phyloP scores from a whole-genome alignment of 2,113 vertebrate genomes.

The Galbula dea region DNA sequence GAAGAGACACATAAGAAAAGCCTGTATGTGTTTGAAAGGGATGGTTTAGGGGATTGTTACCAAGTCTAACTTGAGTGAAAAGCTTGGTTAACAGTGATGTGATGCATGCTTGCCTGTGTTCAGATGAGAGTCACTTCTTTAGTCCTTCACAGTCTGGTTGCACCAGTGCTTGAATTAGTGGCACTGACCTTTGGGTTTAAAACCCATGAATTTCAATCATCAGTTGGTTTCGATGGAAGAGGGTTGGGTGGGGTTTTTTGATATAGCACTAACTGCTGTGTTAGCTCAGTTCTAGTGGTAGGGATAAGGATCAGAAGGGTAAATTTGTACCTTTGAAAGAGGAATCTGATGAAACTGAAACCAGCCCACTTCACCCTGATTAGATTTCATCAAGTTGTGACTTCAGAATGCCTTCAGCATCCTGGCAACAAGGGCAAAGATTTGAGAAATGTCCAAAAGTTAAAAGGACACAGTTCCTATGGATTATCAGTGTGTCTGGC shows the following conservation, averaged over 20 bases:
- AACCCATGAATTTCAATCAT: not conserved
- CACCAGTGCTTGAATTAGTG: not conserved
- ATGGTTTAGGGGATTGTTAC: not conserved
- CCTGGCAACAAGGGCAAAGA: not conserved
- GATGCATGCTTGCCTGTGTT: not conserved
- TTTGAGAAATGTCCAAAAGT: not conserved
- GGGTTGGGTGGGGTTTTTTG: not conserved
- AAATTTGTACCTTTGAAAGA: constrained; percentile 25
- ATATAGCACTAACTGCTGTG: not conserved
- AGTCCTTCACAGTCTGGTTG: not conserved
- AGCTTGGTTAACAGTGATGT: not conserved
- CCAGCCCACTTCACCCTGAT: constrained; percentile 14
- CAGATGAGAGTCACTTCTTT: not conserved
- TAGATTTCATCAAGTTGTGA: constrained; percentile 17
- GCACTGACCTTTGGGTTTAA: not conserved
- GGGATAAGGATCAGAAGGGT: not conserved
- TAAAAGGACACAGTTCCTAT: not conserved
- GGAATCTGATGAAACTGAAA: constrained; percentile 34
- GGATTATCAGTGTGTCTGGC: not conserved
- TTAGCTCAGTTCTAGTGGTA: not conserved
- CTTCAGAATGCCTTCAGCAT: constrained; percentile 23
- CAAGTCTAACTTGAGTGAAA: not conserved
- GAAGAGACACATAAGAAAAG: not conserved
- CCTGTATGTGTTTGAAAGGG: not conserved
- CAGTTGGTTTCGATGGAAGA: not conserved